Evolutionary conservation across 2,797 vertebrate genomes (phyloP).

Genomic region (Tympanoctomys barrerae): DNA sequence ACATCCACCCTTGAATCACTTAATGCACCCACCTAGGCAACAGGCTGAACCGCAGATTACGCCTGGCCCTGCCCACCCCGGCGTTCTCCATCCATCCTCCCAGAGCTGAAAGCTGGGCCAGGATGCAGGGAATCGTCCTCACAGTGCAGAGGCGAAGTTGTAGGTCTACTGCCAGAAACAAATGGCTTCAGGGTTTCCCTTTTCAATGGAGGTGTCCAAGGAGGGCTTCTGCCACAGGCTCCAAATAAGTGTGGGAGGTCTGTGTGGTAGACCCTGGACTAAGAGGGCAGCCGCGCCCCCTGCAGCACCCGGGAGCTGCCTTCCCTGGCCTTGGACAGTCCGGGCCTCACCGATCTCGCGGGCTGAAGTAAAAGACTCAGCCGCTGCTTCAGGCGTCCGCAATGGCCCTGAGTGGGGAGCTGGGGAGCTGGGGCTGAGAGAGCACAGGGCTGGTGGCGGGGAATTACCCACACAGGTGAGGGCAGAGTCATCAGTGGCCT

Average conservation of each 20-base stretch:
- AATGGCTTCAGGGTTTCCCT: neutral
- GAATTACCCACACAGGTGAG: neutral
- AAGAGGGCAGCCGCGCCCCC: neutral
- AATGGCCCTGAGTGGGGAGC: neutral
- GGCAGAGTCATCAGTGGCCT: neutral
- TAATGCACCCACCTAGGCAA: neutral
- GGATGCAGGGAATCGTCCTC: neutral
- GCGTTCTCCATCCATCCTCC: rapidly evolving
- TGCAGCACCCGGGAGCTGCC: neutral
- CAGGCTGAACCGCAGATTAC: neutral
- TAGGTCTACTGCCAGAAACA: neutral
- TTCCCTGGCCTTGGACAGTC: rapidly evolving
- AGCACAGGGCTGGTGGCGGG: neutral
- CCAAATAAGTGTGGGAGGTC: neutral
- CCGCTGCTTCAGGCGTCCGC: neutral
- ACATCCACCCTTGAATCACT: neutral
- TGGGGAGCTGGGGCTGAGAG: neutral
- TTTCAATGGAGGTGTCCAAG: neutral
- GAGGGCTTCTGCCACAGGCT: neutral
- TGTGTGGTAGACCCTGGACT: neutral
- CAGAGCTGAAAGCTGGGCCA: neutral
- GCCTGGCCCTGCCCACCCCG: too few species aligned
- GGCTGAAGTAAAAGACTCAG: neutral
- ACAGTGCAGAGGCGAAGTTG: neutral
- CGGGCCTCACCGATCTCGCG: neutral